Percentiles rank a stretch among this genome's conserved stretches.
Evolutionary conservation across 35 echinoderm and acorn worm species (phyloP).

Genomic region (Ophiothrix spiculata): DNA sequence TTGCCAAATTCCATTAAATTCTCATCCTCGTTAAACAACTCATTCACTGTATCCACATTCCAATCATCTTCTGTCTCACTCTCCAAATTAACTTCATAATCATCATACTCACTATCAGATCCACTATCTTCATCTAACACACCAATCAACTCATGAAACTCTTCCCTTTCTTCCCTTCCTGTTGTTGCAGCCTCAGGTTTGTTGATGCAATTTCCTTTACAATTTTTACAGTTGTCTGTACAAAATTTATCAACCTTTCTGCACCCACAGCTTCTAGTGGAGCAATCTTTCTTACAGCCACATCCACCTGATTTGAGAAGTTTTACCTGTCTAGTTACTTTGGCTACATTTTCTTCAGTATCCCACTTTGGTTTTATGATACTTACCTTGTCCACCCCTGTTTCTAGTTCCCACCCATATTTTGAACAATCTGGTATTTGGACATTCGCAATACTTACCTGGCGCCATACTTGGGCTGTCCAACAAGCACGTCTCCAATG

Average conservation of each 20-base stretch:
- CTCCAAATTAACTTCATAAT: too few species aligned
- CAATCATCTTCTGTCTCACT: too few species aligned
- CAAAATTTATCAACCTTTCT: neutral
- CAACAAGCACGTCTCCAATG: slow-evolving; percentile 37
- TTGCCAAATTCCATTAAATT: too few species aligned
- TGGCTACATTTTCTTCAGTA: slow-evolving; percentile 15
- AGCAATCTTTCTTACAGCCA: slow-evolving; percentile 41
- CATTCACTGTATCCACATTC: neutral
- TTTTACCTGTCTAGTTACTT: neutral
- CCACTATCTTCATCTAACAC: too few species aligned
- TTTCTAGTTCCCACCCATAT: slow-evolving; percentile 40
- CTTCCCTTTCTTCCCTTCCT: neutral
- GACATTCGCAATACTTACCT: slow-evolving; percentile 10
- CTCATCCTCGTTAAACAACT: neutral
- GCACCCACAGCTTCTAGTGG: neutral
- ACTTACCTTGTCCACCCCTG: neutral
- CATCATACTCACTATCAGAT: too few species aligned
- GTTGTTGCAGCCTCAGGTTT: neutral
- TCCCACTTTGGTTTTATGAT: slow-evolving; percentile 48
- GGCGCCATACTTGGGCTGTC: slow-evolving; percentile 13
- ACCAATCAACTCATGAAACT: neutral
- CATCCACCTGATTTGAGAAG: slow-evolving; percentile 37
- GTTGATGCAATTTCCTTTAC: neutral
- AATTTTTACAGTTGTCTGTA: neutral
- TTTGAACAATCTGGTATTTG: neutral